A percentile compares a stretch with the other conserved stretches of the same genome.
Evolutionary conservation across 2,888 invertebrate species (phyloP).

Genomic region (Malthinus flaveolus): DNA sequence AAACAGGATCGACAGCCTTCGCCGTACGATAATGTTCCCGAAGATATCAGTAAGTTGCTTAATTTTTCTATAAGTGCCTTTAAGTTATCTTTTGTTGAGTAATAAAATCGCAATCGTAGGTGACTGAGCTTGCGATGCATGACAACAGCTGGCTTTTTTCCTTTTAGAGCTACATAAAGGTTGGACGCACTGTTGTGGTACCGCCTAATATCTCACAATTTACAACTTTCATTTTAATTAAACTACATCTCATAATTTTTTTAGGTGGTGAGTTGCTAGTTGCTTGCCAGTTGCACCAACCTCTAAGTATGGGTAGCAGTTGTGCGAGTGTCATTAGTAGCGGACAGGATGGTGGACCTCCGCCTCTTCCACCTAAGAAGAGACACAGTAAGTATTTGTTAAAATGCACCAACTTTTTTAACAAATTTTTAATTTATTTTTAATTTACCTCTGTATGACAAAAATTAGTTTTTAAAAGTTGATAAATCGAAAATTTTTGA

Average conservation of each 20-base stretch:
- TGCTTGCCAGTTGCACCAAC: conserved; percentile 53
- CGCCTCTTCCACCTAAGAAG: conserved; percentile 91
- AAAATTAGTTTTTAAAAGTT: neutral
- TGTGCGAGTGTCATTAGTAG: conserved; percentile 39
- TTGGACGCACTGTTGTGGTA: too few relatives aligned
- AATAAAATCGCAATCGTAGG: too few relatives aligned
- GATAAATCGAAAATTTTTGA: neutral
- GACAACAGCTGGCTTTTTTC: too few relatives aligned
- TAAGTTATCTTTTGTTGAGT: too few relatives aligned
- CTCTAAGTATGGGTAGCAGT: conserved; percentile 47
- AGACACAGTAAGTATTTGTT: conserved; percentile 82
- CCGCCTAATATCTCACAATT: too few relatives aligned
- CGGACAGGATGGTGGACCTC: conserved; percentile 67
- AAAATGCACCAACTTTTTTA: neutral
- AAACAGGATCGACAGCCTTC: conserved; percentile 65
- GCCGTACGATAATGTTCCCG: conserved; percentile 71
- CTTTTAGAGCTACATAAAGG: too few relatives aligned
- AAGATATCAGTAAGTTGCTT: conserved; percentile 38
- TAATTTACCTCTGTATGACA: too few relatives aligned
- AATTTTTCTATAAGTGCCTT: too few relatives aligned
- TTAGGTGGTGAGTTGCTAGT: conserved; percentile 50
- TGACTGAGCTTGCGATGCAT: too few relatives aligned
- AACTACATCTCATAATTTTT: too few relatives aligned
- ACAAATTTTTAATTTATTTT: conserved; percentile 5
- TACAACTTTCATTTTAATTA: neutral